Evolutionary conservation across 2,113 vertebrate species (phyloP).

Genomic region (Lophura nycthemera): DNA sequence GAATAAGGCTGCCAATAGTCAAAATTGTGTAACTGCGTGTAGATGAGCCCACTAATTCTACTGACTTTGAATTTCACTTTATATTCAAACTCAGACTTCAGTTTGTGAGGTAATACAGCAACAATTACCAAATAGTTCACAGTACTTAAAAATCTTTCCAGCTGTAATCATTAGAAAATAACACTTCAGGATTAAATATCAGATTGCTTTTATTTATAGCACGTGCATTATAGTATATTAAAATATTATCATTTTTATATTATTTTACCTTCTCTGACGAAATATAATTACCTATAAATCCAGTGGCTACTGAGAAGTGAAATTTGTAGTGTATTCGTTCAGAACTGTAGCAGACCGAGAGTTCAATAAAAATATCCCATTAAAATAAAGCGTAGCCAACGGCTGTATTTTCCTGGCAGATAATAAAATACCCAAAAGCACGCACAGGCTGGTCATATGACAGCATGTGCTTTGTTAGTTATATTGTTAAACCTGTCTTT

Average conservation of each 20-base stretch:
- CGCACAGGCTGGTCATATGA: constrained; percentile 47
- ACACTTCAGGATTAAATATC: constrained; percentile 51
- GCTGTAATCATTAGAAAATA: constrained; percentile 76
- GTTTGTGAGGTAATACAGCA: background rate
- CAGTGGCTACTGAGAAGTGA: constrained; percentile 68
- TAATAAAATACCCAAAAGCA: constrained; percentile 61
- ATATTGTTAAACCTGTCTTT: constrained; percentile 65
- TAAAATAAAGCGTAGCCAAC: constrained; percentile 76
- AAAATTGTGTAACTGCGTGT: background rate
- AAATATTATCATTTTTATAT: constrained; percentile 41
- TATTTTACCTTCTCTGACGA: constrained; percentile 69
- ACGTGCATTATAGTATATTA: constrained; percentile 53
- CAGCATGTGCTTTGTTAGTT: constrained; percentile 42
- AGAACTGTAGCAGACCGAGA: constrained; percentile 68
- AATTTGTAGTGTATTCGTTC: constrained; percentile 73
- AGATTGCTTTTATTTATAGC: constrained; percentile 65
- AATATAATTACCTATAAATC: constrained; percentile 75
- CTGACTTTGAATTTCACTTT: background rate
- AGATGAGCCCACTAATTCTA: background rate
- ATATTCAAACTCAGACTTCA: background rate
- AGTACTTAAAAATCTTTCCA: constrained; percentile 2
- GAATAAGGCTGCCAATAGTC: background rate
- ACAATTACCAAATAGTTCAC: background rate
- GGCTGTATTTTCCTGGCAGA: constrained; percentile 68
- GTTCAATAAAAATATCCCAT: constrained; percentile 77